Conservation (phyloP, 1,140 invertebrate genomes). For the Pteromalus puparum region DNA sequence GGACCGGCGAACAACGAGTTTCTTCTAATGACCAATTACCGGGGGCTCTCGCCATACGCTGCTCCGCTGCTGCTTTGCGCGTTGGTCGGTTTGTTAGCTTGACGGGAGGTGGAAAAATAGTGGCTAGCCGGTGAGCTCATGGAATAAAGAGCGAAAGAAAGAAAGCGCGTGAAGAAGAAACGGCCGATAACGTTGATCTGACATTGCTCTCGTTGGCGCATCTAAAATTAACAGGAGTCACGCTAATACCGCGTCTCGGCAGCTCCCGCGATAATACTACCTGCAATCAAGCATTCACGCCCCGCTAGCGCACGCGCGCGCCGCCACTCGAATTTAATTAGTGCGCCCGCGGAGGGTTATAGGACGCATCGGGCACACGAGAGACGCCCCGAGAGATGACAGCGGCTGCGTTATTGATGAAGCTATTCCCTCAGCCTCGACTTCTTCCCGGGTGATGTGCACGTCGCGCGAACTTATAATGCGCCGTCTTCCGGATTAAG, state of each 20-base stretch:
- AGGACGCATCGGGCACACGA: too few relatives aligned
- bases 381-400: too few relatives aligned
- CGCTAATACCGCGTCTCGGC: not conserved
- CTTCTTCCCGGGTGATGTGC: not conserved
- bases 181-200: too few relatives aligned
- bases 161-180: not conserved
- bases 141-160: not conserved
- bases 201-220: not conserved
- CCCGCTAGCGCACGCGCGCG: too few relatives aligned
- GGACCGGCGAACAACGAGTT: slow-evolving; percentile 36
- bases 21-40: slow-evolving; percentile 48
- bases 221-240: not conserved
- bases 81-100: slow-evolving; percentile 21
- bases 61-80: not conserved
- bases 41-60: not conserved
- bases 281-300: not conserved
- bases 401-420: too few relatives aligned
- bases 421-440: too few relatives aligned
- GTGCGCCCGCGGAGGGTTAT: too few relatives aligned
- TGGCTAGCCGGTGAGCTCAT: too few relatives aligned
- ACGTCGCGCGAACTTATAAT: not conserved
- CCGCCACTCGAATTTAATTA: not conserved
- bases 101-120: slow-evolving; percentile 12
- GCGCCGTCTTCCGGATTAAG: not conserved
- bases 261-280: too few relatives aligned